Conservation (phyloP, 2,888 invertebrate species). For the Drosophila setosimentum region DNA sequence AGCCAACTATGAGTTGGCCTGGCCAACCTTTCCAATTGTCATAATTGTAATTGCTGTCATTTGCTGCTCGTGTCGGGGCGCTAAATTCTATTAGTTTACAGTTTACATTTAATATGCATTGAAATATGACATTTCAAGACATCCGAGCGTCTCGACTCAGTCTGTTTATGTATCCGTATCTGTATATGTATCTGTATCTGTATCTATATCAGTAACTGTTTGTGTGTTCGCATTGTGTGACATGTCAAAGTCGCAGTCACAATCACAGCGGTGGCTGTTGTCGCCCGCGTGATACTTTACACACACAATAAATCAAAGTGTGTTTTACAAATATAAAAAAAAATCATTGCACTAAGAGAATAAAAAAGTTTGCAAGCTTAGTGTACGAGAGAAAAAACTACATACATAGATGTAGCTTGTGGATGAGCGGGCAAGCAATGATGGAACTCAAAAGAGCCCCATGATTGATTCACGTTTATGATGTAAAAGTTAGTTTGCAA, state of each 20-base stretch:
- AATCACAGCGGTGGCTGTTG: conserved; percentile 72
- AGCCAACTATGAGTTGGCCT: conserved; percentile 36
- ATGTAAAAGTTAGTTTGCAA: background rate
- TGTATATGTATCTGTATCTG: conserved; percentile 20
- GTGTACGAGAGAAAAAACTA: conserved; percentile 25
- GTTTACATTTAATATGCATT: conserved; percentile 66
- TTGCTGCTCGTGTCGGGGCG: conserved; percentile 57
- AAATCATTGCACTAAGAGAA: background rate
- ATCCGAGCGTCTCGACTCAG: conserved; percentile 30
- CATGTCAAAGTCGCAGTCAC: conserved; percentile 70
- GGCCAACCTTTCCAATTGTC: conserved; percentile 70
- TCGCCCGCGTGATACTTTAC: conserved; percentile 77
- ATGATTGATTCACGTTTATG: conserved; percentile 31
- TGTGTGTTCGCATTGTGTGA: conserved; percentile 51
- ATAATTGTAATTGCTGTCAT: conserved; percentile 65
- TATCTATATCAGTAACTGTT: conserved; percentile 22
- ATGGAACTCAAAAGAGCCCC: conserved; percentile 42
- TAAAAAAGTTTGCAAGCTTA: conserved; percentile 22
- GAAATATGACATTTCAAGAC: conserved; percentile 65
- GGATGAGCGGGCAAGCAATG: conserved; percentile 8
- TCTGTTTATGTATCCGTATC: conserved; percentile 7
- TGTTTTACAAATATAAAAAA: conserved; percentile 18
- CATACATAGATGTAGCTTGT: conserved; percentile 4
- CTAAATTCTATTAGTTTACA: conserved; percentile 69
- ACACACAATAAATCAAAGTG: conserved; percentile 70